Evolutionary conservation across 2,888 invertebrate genomes (phyloP), one percentile per base, ranked within the genome.

Genomic region (Philhelius pedissequus): DNA sequence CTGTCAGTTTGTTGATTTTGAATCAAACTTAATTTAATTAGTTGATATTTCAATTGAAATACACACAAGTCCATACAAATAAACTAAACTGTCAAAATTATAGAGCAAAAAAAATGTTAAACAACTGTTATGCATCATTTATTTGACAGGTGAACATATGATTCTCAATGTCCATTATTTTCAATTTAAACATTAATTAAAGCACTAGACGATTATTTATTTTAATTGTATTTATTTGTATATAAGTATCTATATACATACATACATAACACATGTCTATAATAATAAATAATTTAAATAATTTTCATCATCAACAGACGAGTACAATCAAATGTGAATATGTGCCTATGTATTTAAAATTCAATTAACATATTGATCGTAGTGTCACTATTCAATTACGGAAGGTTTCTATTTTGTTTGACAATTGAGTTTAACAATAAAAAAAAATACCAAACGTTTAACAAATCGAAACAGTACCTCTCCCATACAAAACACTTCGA

Each of bases 351-450:
- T 62, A 48, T 56, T 70, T 56, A 48, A 56, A 64, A 78, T 54
- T 64, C 43, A 58, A 66, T 68, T 64, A 48, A 40, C 25, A 35
- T 38, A n/a, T 11, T 32, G 11, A 52, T 60, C 60, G 32, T 73
- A 22, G 52, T 74, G 38, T 38, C 32, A 58, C 27, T 76, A 75
- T 74, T 45, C 18, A 75, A 35, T 56, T 60, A 66, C 4, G 48
- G 54, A 66, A 70, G 70, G 70, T 70, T 58, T 43, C 54, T 45
- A 80, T 64, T 76, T 58, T 38, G 15, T 50, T 30, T 77, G 76
- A 60, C 77, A 81, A 71, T 81, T 81, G 32, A 11, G 58, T 75
- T 75, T 18, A 40, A 45, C 38, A 22, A 45, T 30, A 18, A 52
- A 52, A 52, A 43, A 54, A 62, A 43, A 58, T 30, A 30, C 13